phyloP scores from a whole-genome alignment of 2,797 vertebrate species.

The Cuculus canorus region DNA sequence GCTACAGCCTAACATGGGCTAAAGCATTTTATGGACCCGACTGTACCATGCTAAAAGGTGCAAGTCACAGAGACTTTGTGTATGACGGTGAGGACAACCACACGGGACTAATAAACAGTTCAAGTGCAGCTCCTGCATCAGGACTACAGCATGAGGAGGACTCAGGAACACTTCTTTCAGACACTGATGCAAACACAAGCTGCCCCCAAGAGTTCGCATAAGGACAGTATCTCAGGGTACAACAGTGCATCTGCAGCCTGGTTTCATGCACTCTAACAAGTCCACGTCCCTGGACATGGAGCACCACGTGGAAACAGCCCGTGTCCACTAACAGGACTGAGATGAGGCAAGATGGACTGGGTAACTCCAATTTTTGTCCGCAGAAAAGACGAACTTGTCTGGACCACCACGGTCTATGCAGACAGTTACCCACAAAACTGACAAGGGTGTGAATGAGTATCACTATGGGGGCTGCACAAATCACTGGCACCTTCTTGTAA shows the following conservation, averaged over 20 bases:
- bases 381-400: no score
- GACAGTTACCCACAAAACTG: not conserved
- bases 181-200: not conserved
- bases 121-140: not conserved
- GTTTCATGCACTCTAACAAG: not conserved
- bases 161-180: not conserved
- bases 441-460: not conserved
- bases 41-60: not conserved
- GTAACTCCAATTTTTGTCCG: no score
- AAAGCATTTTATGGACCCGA: not conserved
- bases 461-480: not conserved
- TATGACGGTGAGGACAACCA: not conserved
- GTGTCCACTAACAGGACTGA: no score
- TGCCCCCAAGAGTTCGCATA: rapidly evolving
- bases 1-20: not conserved
- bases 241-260: not conserved
- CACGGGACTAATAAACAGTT: not conserved
- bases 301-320: no score
- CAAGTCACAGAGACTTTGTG: not conserved
- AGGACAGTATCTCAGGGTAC: not conserved
- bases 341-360: no score
- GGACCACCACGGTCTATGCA: not conserved
- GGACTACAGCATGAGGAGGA: not conserved
- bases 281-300: no score
- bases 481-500: not conserved